A percentile compares a stretch with the other conserved stretches of the same genome.
Evolutionary conservation across 2,888 invertebrate genomes (phyloP).

Genomic region (Lepidocyrtinus sp.): DNA sequence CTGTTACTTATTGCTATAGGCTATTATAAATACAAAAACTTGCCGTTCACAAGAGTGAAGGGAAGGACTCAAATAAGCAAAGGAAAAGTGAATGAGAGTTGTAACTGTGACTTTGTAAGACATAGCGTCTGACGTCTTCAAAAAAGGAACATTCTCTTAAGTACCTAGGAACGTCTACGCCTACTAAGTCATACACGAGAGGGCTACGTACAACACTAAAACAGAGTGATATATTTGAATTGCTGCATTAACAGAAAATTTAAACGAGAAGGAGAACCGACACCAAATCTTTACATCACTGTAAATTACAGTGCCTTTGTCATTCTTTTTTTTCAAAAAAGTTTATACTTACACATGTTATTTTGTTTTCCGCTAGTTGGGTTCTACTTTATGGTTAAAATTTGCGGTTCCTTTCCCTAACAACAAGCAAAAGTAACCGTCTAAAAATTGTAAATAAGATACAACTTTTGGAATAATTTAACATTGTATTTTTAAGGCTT

Average conservation of each 20-base stretch:
- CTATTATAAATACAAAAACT: constrained; percentile 48
- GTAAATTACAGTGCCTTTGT: background rate
- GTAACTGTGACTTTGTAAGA: constrained; percentile 45
- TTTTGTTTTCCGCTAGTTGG: too few relatives aligned
- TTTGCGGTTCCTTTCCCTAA: too few relatives aligned
- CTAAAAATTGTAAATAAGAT: too few relatives aligned
- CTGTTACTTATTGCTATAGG: constrained; percentile 47
- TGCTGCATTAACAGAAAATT: background rate
- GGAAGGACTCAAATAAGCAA: constrained; percentile 13
- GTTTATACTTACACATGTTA: too few relatives aligned
- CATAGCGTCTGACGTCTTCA: constrained; percentile 47
- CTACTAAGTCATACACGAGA: constrained; percentile 37
- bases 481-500: too few relatives aligned
- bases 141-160: constrained; percentile 51
- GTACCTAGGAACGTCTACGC: constrained; percentile 44
- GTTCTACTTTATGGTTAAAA: too few relatives aligned
- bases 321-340: too few relatives aligned
- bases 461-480: too few relatives aligned
- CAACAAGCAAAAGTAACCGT: too few relatives aligned
- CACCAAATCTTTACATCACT: constrained; percentile 5
- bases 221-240: background rate
- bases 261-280: background rate
- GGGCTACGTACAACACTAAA: background rate
- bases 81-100: constrained; percentile 41
- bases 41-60: constrained; percentile 37